Base-by-base conservation (phyloP, 2,113 vertebrate genomes). In the Siniperca knerii region DNA sequence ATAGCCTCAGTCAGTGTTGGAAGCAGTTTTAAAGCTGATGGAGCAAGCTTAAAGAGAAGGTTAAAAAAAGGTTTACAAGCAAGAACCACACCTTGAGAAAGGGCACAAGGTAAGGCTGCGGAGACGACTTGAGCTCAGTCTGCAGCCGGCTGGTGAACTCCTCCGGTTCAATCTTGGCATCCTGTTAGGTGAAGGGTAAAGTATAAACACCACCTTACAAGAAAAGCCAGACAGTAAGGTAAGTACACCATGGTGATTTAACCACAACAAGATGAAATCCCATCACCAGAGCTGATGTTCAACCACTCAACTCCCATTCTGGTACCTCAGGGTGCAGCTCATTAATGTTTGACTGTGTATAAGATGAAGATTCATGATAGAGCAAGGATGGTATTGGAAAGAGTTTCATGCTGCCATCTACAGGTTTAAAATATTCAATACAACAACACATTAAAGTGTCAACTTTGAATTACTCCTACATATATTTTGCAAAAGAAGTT, bases 51-150 rank as follows among this genome's bases (percentile, higher is more conserved):
- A 16, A 2, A 55, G 11, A 71, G 0, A 37, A 57, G 4, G 3
- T 64, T 55, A 57, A 67, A 54, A 44, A 42, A 3, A 21, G 16
- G 33, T 65, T 65, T 74, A 54, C 2, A 69, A 58, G 12, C 46
- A 15, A 37, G 52, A 62, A 58, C 12, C 84, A 42, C 75, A 98
- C 97, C 97, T 97, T 98, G 67, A 97, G 97, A 87, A 98, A 98
- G 79, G 97, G 97, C 81, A 97, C 97, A 89, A 97, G 95, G 93
- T 97, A 97, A 66, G 97, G 97, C 94, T 97, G 97, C 6, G 97
- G 97, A 77, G 97, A 98, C 13, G 97, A 97, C 94, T 97, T 98
- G 35, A 98, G 96, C 84, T 97, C 97, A 0, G 96, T 94, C 35
- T 98, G 96, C 83, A 97, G 95, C 54, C 96, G 95, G 89, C 95